Conservation (phyloP, 53 echinoderm and acorn worm genomes). For the Zoroaster sp. region DNA sequence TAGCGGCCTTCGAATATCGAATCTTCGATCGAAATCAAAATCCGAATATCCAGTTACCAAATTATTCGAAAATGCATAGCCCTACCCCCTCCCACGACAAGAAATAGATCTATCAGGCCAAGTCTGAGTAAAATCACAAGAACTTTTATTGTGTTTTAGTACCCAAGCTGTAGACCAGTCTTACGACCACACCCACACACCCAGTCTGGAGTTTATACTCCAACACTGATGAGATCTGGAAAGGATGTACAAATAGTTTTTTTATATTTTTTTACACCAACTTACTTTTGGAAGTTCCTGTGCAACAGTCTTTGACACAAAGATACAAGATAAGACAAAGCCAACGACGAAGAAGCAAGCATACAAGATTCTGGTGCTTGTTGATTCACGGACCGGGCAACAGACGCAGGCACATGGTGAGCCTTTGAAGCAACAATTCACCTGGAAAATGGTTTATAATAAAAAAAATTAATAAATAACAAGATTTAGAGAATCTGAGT, state of each 20-base stretch:
- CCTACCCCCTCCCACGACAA: too few relatives aligned
- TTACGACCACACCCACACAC: too few relatives aligned
- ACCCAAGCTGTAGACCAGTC: too few relatives aligned
- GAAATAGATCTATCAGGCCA: too few relatives aligned
- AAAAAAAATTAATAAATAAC: not conserved
- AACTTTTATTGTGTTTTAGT: too few relatives aligned
- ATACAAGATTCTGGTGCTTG: constrained; percentile 88
- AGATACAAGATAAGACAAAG: constrained; percentile 69
- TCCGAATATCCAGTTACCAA: too few relatives aligned
- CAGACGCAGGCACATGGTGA: constrained; percentile 70
- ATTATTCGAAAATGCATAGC: too few relatives aligned
- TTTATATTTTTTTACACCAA: not conserved
- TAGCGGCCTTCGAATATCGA: too few relatives aligned
- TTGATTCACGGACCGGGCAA: constrained; percentile 82
- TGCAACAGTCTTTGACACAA: constrained; percentile 82
- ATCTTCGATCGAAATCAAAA: too few relatives aligned
- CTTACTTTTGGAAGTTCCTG: constrained; percentile 65
- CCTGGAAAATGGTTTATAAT: constrained; percentile 34
- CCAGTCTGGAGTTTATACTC: not conserved
- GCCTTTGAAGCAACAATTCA: constrained; percentile 79
- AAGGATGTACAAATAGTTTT: not conserved
- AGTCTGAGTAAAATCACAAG: too few relatives aligned
- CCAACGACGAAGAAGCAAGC: constrained; percentile 73
- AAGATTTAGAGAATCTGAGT: too few relatives aligned
- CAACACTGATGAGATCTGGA: not conserved